These are phyloP conservation scores for Sorex fumeus DNA, from an alignment of 2,113 vertebrate genomes.

Conservation along the genomic window DNA sequence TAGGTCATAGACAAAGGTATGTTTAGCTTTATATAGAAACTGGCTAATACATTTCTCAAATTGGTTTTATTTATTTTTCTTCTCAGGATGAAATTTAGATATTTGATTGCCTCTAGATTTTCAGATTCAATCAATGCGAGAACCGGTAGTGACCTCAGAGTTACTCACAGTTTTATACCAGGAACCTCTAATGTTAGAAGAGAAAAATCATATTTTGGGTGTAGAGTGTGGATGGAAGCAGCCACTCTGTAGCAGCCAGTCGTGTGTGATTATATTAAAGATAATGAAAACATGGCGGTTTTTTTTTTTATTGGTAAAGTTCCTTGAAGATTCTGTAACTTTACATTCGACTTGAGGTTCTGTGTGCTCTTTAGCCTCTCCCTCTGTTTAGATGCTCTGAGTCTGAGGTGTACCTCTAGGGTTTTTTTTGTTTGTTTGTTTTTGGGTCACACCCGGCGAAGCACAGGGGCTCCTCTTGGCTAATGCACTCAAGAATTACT, in stretches of 20 bases:
- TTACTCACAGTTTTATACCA: slow-evolving; percentile 26
- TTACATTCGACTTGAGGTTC: not conserved
- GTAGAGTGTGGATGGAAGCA: not conserved
- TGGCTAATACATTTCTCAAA: not conserved
- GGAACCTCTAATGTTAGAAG: not conserved
- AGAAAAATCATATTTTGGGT: not conserved
- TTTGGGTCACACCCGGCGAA: not conserved
- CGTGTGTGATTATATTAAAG: no score
- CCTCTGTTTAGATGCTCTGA: not conserved
- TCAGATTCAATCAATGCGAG: not conserved
- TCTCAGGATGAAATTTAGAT: not conserved
- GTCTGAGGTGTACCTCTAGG: not conserved
- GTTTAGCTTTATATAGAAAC: slow-evolving; percentile 26
- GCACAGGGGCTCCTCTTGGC: no score
- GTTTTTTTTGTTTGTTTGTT: not conserved
- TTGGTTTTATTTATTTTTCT: not conserved
- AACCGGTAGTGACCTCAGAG: not conserved
- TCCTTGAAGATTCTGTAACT: no score
- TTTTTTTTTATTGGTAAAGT: no score
- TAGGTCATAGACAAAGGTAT: not conserved
- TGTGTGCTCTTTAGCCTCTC: not conserved
- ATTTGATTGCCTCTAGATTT: slow-evolving; percentile 15
- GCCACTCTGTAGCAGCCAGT: not conserved
- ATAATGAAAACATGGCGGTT: no score
- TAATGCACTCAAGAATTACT: no score